These are phyloP conservation scores for Zoanthus solanderi DNA, from an alignment of 92 coral and sea anemone genomes.

Conservation along the genomic window DNA sequence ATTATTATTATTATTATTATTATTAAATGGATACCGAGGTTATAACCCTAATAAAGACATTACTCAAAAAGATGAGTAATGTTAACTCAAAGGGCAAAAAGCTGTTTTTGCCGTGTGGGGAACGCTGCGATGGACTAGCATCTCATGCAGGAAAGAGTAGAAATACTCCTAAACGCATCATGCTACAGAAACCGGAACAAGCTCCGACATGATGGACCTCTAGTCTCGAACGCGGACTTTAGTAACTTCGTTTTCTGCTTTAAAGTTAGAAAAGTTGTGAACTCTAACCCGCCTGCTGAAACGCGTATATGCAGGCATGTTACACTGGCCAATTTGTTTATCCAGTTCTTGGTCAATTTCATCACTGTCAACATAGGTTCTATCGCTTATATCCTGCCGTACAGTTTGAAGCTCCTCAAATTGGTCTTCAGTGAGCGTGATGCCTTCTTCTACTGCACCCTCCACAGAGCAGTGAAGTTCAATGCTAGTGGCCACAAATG, in stretches of 20 bases:
- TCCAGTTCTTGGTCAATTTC: slow-evolving; percentile 3
- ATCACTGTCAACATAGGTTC: slow-evolving; percentile 44
- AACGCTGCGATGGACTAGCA: too few relatives aligned
- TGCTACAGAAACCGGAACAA: neutral
- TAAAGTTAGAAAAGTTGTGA: slow-evolving; percentile 37
- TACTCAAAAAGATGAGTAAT: too few relatives aligned
- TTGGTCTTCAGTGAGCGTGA: slow-evolving; percentile 59
- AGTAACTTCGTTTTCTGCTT: slow-evolving; percentile 1
- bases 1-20: too few relatives aligned
- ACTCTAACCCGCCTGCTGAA: slow-evolving; percentile 50
- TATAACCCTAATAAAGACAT: too few relatives aligned
- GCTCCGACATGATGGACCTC: slow-evolving; percentile 10
- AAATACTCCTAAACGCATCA: neutral
- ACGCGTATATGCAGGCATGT: slow-evolving; percentile 48
- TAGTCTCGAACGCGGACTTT: slow-evolving; percentile 2
- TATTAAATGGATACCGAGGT: too few relatives aligned
- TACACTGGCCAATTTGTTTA: slow-evolving; percentile 58
- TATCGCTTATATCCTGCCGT: slow-evolving; percentile 41
- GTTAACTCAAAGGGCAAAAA: too few relatives aligned
- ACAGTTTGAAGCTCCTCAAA: slow-evolving; percentile 51
- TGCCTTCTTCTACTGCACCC: slow-evolving; percentile 52
- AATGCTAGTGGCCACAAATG: slow-evolving; percentile 55
- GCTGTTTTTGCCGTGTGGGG: too few relatives aligned
- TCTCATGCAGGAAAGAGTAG: neutral
- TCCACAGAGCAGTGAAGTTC: slow-evolving; percentile 46